Evolutionary conservation across 92 coral and sea anemone species (phyloP).

Genomic region (Pocillopora grandis): DNA sequence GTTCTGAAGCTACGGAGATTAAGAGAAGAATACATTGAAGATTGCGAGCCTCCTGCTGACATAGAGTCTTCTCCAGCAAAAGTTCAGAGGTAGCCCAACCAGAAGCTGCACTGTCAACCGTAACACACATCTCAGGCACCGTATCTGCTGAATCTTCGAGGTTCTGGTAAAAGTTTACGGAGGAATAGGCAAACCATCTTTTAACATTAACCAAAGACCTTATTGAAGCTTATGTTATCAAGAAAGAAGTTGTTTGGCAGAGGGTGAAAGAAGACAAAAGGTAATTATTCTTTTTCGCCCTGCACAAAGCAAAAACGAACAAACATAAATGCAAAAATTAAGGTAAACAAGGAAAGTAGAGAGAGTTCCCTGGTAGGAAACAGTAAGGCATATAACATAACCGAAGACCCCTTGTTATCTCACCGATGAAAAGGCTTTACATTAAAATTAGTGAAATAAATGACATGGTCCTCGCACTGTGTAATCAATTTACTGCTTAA

Average conservation of each 20-base stretch:
- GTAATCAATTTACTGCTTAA: too few relatives aligned
- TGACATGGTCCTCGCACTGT: too few relatives aligned
- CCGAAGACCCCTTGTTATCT: too few relatives aligned
- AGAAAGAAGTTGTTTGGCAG: conserved; percentile 45
- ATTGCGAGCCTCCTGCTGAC: conserved; percentile 40
- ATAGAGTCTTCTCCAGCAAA: conserved; percentile 36
- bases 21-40: conserved; percentile 29
- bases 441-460: too few relatives aligned
- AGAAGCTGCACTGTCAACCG: conserved; percentile 32
- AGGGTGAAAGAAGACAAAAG: conserved; percentile 26
- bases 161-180: conserved; percentile 38
- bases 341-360: too few relatives aligned
- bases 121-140: conserved; percentile 31
- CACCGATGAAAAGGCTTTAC: too few relatives aligned
- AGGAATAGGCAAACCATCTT: conserved; percentile 26
- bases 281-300: background rate
- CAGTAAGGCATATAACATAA: too few relatives aligned
- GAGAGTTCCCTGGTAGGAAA: too few relatives aligned
- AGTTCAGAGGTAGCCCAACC: conserved; percentile 39
- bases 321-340: too few relatives aligned
- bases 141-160: conserved; percentile 38
- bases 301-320: too few relatives aligned
- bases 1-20: conserved; percentile 41
- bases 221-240: conserved; percentile 17
- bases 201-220: conserved; percentile 23